Conservation (phyloP, 2,797 vertebrate genomes). For the Mus caroli region DNA sequence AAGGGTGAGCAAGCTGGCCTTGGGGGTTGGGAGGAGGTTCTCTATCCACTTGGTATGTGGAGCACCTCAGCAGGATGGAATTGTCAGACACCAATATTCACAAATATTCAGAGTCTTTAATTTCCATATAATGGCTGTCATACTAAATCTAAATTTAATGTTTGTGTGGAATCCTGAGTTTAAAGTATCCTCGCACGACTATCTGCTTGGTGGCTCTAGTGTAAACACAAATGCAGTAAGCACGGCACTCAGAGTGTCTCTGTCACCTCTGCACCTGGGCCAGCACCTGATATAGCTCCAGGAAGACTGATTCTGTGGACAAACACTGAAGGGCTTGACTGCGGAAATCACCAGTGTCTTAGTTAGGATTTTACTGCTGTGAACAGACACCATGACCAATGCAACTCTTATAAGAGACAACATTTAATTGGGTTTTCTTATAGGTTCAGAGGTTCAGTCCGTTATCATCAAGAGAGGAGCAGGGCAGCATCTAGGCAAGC, state of each 20-base stretch:
- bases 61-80: fast-evolving
- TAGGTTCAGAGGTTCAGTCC: not conserved
- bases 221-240: slow-evolving; percentile 78
- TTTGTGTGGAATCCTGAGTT: slow-evolving; percentile 86
- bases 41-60: not conserved
- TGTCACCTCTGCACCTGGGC: not conserved
- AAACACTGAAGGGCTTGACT: no score
- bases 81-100: slow-evolving; percentile 57
- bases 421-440: not conserved
- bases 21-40: no score
- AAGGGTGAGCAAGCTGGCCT: not conserved
- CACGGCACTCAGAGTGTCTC: slow-evolving; percentile 75
- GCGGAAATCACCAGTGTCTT: not conserved
- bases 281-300: not conserved
- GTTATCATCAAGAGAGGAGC: not conserved
- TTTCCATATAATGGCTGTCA: slow-evolving; percentile 85
- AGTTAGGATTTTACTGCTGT: not conserved
- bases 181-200: slow-evolving; percentile 83
- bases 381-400: not conserved
- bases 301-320: not conserved
- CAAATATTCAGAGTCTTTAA: slow-evolving; percentile 84
- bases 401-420: not conserved
- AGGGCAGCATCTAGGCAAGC: not conserved
- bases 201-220: slow-evolving; percentile 80
- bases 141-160: slow-evolving; percentile 87